Evolutionary conservation across 1,140 invertebrate genomes (phyloP), one percentile per base, ranked within the genome.

Genomic region (Heliconius hermathena): DNA sequence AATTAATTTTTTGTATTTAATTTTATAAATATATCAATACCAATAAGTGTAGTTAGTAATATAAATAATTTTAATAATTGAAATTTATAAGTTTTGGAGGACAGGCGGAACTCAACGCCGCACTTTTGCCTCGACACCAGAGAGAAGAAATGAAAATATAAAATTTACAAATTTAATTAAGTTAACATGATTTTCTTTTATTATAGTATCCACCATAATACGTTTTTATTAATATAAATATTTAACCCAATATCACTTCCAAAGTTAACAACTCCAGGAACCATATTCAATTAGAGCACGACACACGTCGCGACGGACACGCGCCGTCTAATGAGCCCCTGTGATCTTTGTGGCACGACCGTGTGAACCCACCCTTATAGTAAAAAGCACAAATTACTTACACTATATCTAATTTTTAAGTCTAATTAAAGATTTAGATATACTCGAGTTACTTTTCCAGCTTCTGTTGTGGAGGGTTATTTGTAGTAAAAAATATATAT

Each of bases 321-420:
- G 88, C 86, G 90, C 60, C 85, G 57, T 38, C 26, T 90, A 90
- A 89, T 85, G 79, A 91, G 85, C 36, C 71, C 75, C 84, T 87
- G 85, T 88, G 90, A 90, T 88, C 84, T 85, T 41, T 82, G 71
- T 80, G 77, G 71, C 60, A 66, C 22, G 22, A 66, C 60, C 77
- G 83, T 79, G 74, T 81, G 79, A 84, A 78, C 60, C 22, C 60
- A 66, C 60, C 60, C 60, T 66, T 75, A 54, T 71, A 54, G 54
- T 74, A 80, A 72, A 80, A 80, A 80, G 74, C 75, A 76, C 73
- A 76, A 80, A 76, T 75, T 80, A 74, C 49, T 72, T 80, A 66
- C 46, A 72, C 73, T 76, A 29, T 66, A 66, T 66, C 22, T 66
- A 66, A 66, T 66, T 66, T 66, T 26, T 26, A 57, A 66, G 22